Evolutionary conservation across 2,797 vertebrate genomes (phyloP).

Genomic region (Macrochelys suwanniensis): DNA sequence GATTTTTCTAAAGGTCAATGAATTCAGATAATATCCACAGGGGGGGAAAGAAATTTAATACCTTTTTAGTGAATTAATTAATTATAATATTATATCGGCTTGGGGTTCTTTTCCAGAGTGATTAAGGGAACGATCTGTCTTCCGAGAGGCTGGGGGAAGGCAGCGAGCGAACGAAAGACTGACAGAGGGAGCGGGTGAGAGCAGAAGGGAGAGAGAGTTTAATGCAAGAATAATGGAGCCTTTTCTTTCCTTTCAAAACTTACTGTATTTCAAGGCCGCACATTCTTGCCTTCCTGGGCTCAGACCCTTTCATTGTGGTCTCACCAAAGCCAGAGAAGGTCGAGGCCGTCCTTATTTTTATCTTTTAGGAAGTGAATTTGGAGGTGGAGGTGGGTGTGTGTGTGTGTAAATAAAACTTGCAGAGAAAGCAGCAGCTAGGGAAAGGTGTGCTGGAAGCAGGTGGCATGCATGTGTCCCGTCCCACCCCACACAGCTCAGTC

Average conservation of each 20-base stretch:
- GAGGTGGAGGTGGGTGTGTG: background rate
- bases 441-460: background rate
- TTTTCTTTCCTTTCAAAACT: constrained; percentile 71
- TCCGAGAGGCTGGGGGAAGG: constrained; percentile 75
- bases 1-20: constrained; percentile 99
- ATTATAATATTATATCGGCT: constrained; percentile 99
- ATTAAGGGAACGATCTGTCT: constrained; percentile 94
- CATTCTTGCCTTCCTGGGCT: background rate
- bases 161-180: constrained; percentile 55
- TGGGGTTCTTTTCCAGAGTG: constrained; percentile 98
- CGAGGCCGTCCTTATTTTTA: constrained; percentile 4
- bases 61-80: constrained; percentile 99
- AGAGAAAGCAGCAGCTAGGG: accelerated
- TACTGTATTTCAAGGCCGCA: constrained; percentile 50
- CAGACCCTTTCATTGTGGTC: constrained; percentile 21
- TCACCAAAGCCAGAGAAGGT: background rate
- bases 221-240: constrained; percentile 77
- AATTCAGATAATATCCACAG: constrained; percentile 99
- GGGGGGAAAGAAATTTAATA: constrained; percentile 98
- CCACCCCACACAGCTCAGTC: background rate
- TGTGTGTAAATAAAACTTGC: no score
- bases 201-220: constrained; percentile 40
- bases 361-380: background rate
- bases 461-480: background rate
- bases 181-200: constrained; percentile 61